Evolutionary conservation across 2,113 vertebrate genomes (phyloP).

Genomic region (Microtus oregoni): DNA sequence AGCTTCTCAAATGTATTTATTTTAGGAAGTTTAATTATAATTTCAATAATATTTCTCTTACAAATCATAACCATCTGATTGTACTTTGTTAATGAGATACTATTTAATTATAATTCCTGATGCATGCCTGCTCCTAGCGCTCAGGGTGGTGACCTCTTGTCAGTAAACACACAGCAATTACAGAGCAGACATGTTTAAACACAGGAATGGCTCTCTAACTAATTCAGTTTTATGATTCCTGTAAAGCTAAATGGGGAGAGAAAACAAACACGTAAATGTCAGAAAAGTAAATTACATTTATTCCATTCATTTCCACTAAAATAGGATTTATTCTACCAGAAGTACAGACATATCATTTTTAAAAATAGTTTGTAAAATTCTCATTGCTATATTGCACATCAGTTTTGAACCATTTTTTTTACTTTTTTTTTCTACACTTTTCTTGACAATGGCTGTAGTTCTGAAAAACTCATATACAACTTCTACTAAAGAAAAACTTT

Average conservation of each 20-base stretch:
- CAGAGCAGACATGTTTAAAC: slow-evolving; percentile 67
- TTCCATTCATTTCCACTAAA: slow-evolving; percentile 65
- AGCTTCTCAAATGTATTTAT: not conserved
- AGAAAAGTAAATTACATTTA: slow-evolving; percentile 68
- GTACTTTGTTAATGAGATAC: not conserved
- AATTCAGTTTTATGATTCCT: slow-evolving; percentile 74
- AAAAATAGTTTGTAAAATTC: slow-evolving; percentile 26
- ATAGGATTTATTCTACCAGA: slow-evolving; percentile 66
- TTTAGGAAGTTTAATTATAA: not conserved
- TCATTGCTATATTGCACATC: not conserved
- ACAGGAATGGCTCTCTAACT: slow-evolving; percentile 62
- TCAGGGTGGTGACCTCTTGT: slow-evolving; percentile 58
- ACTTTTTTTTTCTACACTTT: slow-evolving; percentile 56
- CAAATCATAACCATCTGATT: not conserved
- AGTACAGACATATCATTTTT: slow-evolving; percentile 49
- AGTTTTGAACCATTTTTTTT: not conserved
- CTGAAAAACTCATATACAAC: not conserved
- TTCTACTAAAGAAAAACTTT: not conserved
- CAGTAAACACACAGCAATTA: slow-evolving; percentile 58
- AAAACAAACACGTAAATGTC: slow-evolving; percentile 78
- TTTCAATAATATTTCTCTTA: slow-evolving; percentile 41
- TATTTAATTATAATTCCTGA: not conserved
- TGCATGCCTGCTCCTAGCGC: not conserved
- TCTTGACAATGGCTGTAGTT: not conserved
- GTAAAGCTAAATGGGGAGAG: slow-evolving; percentile 73